These are phyloP conservation scores for Abrostola triplasia DNA, from an alignment of 2,888 invertebrate genomes.

Conservation along the genomic window DNA sequence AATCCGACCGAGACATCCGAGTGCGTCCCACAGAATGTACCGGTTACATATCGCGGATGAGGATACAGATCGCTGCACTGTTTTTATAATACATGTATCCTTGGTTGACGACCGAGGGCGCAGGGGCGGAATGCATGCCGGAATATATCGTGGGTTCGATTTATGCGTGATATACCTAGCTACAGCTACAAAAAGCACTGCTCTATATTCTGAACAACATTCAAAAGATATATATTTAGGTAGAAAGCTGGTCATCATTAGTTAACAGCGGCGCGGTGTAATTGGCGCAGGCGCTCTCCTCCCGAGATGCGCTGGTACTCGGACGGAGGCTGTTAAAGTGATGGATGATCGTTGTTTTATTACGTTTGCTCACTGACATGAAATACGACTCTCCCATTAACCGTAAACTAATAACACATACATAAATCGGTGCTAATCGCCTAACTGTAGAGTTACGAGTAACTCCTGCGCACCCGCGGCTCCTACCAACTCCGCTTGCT, in stretches of 20 bases:
- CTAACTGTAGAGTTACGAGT: too few relatives aligned
- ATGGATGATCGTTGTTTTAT: slow-evolving; percentile 40
- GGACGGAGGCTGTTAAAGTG: slow-evolving; percentile 35
- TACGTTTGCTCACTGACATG: slow-evolving; percentile 25
- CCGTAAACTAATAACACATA: slow-evolving; percentile 27
- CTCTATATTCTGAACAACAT: too few relatives aligned
- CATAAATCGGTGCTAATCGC: slow-evolving; percentile 33
- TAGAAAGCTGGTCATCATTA: too few relatives aligned
- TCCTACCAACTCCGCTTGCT: too few relatives aligned
- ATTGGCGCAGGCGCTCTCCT: not conserved
- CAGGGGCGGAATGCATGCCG: not conserved
- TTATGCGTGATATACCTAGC: not conserved
- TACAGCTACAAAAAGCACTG: too few relatives aligned
- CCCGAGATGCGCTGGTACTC: slow-evolving; percentile 14
- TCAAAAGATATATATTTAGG: too few relatives aligned
- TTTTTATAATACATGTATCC: slow-evolving; percentile 22
- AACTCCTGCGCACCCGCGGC: too few relatives aligned
- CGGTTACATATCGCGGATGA: slow-evolving; percentile 30
- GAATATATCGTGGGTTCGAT: not conserved
- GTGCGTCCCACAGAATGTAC: slow-evolving; percentile 26
- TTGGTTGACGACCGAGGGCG: slow-evolving; percentile 4
- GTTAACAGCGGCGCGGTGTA: not conserved
- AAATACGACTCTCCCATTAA: slow-evolving; percentile 24
- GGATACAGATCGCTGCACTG: slow-evolving; percentile 17
- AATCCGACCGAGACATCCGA: slow-evolving; percentile 35